Evolutionary conservation across 92 coral and sea anemone genomes (phyloP).

Genomic region (Phenganax marumi): DNA sequence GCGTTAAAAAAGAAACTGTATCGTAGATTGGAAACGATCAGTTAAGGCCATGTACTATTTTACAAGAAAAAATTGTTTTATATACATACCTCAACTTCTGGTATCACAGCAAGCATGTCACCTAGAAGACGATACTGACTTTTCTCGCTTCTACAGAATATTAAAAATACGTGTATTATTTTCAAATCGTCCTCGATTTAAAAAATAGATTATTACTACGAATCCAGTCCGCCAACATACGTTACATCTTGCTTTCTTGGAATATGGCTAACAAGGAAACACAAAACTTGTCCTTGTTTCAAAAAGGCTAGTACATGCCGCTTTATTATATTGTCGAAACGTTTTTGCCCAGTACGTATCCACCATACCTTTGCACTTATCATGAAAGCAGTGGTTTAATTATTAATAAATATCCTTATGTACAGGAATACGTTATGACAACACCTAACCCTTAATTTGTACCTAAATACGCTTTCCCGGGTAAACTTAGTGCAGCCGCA

Average conservation of each 20-base stretch:
- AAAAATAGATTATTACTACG: too few relatives aligned
- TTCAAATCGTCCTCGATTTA: too few relatives aligned
- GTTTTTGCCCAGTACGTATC: too few relatives aligned
- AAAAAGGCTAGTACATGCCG: too few relatives aligned
- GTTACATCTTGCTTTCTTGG: too few relatives aligned
- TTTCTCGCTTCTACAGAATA: background rate
- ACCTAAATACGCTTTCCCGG: background rate
- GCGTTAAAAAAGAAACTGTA: too few relatives aligned
- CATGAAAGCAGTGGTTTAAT: background rate
- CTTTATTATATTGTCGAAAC: background rate
- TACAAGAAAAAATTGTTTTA: background rate
- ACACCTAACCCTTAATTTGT: background rate
- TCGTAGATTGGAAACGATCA: too few relatives aligned
- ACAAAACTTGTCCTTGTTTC: too few relatives aligned
- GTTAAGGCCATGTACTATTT: background rate
- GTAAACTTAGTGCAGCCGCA: conserved; percentile 17
- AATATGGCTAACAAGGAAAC: too few relatives aligned
- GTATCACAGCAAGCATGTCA: conserved; percentile 1
- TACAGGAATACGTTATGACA: background rate
- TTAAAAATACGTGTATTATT: background rate
- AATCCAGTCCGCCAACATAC: too few relatives aligned
- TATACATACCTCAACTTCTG: conserved; percentile 6
- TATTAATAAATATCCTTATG: background rate
- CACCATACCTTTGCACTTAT: background rate
- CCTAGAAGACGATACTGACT: conserved; percentile 2